Evolutionary conservation across 2,888 invertebrate species (phyloP), one percentile per base, ranked within the genome.

Genomic region (Auanema sp.): DNA sequence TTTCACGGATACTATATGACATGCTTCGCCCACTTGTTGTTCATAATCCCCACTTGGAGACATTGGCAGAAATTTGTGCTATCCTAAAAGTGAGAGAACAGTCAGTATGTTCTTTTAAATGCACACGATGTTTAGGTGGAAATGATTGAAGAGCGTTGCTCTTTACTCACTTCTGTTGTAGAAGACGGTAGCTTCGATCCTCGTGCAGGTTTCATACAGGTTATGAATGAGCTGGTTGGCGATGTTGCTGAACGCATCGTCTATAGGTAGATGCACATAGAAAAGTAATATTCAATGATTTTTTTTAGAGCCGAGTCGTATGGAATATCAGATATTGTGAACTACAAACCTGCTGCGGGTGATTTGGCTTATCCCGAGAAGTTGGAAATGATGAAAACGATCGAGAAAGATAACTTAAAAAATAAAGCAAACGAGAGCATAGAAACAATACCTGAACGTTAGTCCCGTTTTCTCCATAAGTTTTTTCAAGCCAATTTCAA

Each of bases 341-440:
- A 84, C 58, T 89, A 88, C 77, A 81, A 90, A 68, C 92, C 97
- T 0, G 93, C 93, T 12, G 89, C 91, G 4, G 97, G 97, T 0
- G 98, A 98, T 87, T 88, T 98, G 67, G 95, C 96, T 0, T 98
- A 98, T 87, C 98, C 98, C 0, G 93, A 95, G 79, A 96, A 97
- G 85, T 87, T 98, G 68, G 90, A 92, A 84, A 95, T 97, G 92
- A 97, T 98, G 94, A 93, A 95, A 88, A 69, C 73, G 50, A 83
- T 82, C 50, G 79, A 79, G 50, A 61, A 66, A 55, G 68, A 68
- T 47, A 69, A 21, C 11, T 6, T 21, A 11, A 18, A 23, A 12
- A 23, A 52, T 23, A n/a, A 55, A 23, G 24, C 16, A 55, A 21
- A 33, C 41, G n/a, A 41, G 6, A 11, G 16, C 53, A 53, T n/a